These are phyloP conservation scores for Thaumatotibia leucotreta DNA, from an alignment of 1,140 invertebrate species.

Conservation along the genomic window DNA sequence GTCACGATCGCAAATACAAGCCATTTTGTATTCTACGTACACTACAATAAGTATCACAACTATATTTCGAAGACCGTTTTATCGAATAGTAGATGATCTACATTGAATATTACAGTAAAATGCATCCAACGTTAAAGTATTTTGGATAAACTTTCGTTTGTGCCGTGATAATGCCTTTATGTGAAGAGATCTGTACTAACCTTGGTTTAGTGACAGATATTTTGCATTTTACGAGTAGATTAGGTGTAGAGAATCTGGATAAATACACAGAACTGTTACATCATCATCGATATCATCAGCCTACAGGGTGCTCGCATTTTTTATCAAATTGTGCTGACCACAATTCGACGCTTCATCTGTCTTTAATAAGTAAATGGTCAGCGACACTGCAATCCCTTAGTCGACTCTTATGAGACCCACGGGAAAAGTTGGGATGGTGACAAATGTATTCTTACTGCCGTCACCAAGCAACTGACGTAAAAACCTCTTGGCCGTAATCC, in stretches of 20 bases:
- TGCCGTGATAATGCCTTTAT: neutral
- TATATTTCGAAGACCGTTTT: neutral
- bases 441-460: too few relatives aligned
- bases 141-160: neutral
- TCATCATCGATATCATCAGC: too few relatives aligned
- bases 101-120: neutral
- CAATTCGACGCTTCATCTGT: too few relatives aligned
- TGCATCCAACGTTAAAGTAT: neutral
- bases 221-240: neutral
- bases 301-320: too few relatives aligned
- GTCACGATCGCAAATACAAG: neutral
- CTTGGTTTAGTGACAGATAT: neutral
- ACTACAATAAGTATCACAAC: neutral
- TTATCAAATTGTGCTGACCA: too few relatives aligned
- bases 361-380: too few relatives aligned
- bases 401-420: too few relatives aligned
- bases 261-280: too few relatives aligned
- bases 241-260: neutral
- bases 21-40: neutral
- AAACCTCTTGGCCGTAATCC: neutral
- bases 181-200: neutral
- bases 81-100: neutral
- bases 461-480: too few relatives aligned
- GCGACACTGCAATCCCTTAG: too few relatives aligned
- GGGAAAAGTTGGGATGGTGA: too few relatives aligned